These are phyloP conservation scores for Tragelaphus strepsiceros DNA, from an alignment of 2,113 vertebrate species.

Conservation along the genomic window DNA sequence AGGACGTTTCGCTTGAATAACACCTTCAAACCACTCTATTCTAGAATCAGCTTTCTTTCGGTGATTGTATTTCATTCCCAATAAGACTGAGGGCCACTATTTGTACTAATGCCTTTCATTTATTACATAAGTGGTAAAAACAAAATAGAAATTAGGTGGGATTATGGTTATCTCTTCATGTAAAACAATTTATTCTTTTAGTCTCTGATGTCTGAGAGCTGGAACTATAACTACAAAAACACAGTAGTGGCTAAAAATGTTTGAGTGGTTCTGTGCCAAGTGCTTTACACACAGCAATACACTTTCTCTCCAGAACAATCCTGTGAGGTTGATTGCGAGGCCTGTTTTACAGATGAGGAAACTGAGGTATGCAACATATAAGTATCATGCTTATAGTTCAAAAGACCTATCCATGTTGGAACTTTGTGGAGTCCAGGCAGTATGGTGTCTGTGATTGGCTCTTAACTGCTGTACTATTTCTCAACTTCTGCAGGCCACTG, in stretches of 20 bases:
- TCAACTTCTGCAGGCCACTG: not conserved
- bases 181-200: slow-evolving; percentile 11
- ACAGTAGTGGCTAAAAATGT: not conserved
- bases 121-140: not conserved
- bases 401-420: not conserved
- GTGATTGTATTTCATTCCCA: not conserved
- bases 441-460: not conserved
- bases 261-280: not conserved
- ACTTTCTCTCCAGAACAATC: not conserved
- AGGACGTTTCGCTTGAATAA: not conserved
- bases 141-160: not conserved
- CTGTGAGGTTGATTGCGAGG: not conserved
- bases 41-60: not conserved
- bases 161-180: not conserved
- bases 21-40: not conserved
- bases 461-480: not conserved
- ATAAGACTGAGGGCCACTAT: not conserved
- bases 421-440: not conserved
- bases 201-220: not conserved
- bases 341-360: not conserved
- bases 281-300: not conserved
- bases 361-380: not conserved
- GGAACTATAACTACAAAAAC: not conserved
- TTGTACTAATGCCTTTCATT: not conserved
- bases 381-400: not conserved